phyloP scores from a whole-genome alignment of 2,113 vertebrate species.

The Brachyhypopomus gauderio region DNA sequence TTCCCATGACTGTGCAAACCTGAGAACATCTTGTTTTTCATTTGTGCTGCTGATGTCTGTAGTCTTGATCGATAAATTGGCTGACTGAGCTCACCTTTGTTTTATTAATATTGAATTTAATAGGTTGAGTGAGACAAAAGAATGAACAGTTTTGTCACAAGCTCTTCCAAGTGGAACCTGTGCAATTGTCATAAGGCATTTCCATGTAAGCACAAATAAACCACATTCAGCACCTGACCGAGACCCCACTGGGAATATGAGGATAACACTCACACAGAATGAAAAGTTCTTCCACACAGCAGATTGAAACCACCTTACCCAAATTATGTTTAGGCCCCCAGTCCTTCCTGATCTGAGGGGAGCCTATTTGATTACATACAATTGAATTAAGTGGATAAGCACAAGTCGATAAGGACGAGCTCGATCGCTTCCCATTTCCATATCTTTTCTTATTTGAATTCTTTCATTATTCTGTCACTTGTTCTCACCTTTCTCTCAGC shows the following conservation, averaged over 20 bases:
- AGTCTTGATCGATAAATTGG: neutral
- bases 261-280: neutral
- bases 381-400: slow-evolving; percentile 43
- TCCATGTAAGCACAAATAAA: slow-evolving; percentile 11
- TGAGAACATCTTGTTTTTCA: no score
- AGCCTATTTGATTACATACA: slow-evolving; percentile 37
- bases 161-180: neutral
- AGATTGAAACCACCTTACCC: slow-evolving; percentile 8
- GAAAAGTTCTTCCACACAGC: neutral
- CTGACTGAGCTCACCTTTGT: neutral
- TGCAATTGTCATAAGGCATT: neutral
- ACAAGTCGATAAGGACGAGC: slow-evolving; percentile 32
- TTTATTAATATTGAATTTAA: slow-evolving; percentile 3
- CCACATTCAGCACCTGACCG: neutral
- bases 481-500: neutral
- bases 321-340: slow-evolving; percentile 16
- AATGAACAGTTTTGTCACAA: neutral
- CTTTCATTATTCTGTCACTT: neutral
- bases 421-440: slow-evolving; percentile 11
- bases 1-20: no score
- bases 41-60: neutral
- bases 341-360: slow-evolving; percentile 22
- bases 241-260: neutral
- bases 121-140: slow-evolving; percentile 3
- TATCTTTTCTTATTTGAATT: neutral